Base-by-base conservation (phyloP, 1,140 invertebrate species). In the Aphidius ervi region DNA sequence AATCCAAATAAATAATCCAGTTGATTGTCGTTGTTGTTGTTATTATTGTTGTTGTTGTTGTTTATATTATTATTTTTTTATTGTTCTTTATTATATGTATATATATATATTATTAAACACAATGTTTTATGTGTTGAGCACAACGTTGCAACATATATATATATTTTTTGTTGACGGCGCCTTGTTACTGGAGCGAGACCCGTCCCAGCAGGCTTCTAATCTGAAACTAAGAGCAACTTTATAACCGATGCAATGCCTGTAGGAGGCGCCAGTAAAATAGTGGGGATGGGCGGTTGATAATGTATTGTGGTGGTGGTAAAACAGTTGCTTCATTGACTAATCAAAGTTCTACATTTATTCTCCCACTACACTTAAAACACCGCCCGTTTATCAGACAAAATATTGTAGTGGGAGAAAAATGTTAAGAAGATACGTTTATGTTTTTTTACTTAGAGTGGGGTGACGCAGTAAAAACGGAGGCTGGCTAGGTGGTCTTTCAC, bases 171-270 rank as follows among this genome's bases (percentile, higher is more conserved):
- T 31, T 31, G 23, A 31, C 23, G 23, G 23, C 23, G 23, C 23
- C 23, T 31, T 31, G 4, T 31, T 31, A 31, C 23, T 31, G 23
- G 23, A 31, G 23, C 70, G 73, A 79, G 77, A 80, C 78, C 77
- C 78, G 76, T 78, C 68, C 76, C 75, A 77, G 72, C 78, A 80
- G 79, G 79, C 79, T 79, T 74, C 79, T 79, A 79, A 81, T 78
- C 79, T 80, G 77, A 80, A 79, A 79, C 77, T 80, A 79, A 80
- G 75, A 80, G 78, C 77, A 76, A 76, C 71, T 74, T 73, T 74
- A 78, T 70, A 72, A 74, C 71, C 70, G 76, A 81, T 81, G 74
- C 73, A 74, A 73, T 73, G 73, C 65, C 71, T 78, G 76, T 74
- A 77, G 76, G 79, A 78, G 78, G 75, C 68, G 70, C 75, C 68